Evolutionary conservation across 1,140 invertebrate species (phyloP), one percentile per base, ranked within the genome.

Genomic region (Brachionus calyciflorus): DNA sequence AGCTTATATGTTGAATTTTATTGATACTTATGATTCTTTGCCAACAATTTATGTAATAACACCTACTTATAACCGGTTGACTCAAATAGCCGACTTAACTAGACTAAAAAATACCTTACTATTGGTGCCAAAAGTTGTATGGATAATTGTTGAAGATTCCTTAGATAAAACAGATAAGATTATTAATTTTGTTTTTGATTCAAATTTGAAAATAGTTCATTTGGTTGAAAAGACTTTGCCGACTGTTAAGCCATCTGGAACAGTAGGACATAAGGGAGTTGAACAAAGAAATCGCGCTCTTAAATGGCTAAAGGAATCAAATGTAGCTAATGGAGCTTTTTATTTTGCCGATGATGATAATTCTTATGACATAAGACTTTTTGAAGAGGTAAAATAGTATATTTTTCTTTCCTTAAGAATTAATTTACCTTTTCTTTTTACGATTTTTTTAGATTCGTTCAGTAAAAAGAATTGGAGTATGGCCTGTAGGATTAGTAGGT

Each of bases 311-410:
- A 86, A 93, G 65, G 85, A 88, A 30, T 90, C 93, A 78, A 75
- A 82, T 33, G 7, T 30, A 9, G 69, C 73, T 21, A 80, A 81
- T 79, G 93, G 92, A 2, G 89, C 97, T 48, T 89, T 99, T 0
- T 99, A 93, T 86, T 99, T 99, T 86, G 96, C 94, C 84, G 96
- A 99, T 84, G 96, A 99, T 85, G 96, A 99, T 82, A 99, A 99
- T 83, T 91, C 92, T 1, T 98, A 98, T 82, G 89, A 90, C 78
- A 81, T 95, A 19, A 89, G 91, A 82, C 83, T 98, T 40, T 97
- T 98, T 86, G 88, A 91, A 79, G 93, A 97, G 88, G 92, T 93
- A 83, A 24, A 30, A 12, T 14, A 44, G 1, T 12, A 19, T 5
- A 2, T 5, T 44, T 44, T 65, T 33, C 37, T 33, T 17, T 78